These are phyloP conservation scores for Dendrolimus houi DNA, from an alignment of 2,888 invertebrate species.

Conservation along the genomic window DNA sequence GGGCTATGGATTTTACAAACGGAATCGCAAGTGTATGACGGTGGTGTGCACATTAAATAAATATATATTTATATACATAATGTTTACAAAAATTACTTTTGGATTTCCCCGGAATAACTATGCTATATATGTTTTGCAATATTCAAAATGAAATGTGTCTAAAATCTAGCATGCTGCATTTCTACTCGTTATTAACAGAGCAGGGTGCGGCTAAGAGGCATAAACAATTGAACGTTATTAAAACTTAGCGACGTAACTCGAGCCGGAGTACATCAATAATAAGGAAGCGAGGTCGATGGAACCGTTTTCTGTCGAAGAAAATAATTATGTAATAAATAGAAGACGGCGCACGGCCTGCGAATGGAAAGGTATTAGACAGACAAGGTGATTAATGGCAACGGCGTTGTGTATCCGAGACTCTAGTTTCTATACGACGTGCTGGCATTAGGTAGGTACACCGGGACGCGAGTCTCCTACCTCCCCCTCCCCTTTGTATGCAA, in stretches of 20 bases:
- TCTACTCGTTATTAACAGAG: constrained; percentile 43
- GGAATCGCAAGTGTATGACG: too few species aligned
- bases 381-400: constrained; percentile 67
- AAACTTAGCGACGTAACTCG: constrained; percentile 58
- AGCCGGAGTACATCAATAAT: constrained; percentile 45
- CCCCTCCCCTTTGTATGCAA: constrained; percentile 48
- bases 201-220: constrained; percentile 56
- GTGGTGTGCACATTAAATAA: too few species aligned
- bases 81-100: too few species aligned
- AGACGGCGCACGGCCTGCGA: constrained; percentile 56
- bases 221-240: constrained; percentile 66
- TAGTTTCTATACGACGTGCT: constrained; percentile 33
- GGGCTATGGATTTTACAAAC: too few species aligned
- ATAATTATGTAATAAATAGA: constrained; percentile 69
- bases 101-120: too few species aligned
- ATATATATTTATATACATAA: too few species aligned
- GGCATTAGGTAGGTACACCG: constrained; percentile 20
- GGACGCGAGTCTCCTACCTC: constrained; percentile 30
- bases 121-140: background rate
- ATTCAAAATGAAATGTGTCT: background rate
- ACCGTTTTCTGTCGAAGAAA: constrained; percentile 57
- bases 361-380: constrained; percentile 70
- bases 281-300: constrained; percentile 39
- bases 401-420: constrained; percentile 41
- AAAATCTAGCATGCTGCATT: constrained; percentile 25